These are phyloP conservation scores for Sipha maydis DNA, from an alignment of 2,888 invertebrate species.

Conservation along the genomic window DNA sequence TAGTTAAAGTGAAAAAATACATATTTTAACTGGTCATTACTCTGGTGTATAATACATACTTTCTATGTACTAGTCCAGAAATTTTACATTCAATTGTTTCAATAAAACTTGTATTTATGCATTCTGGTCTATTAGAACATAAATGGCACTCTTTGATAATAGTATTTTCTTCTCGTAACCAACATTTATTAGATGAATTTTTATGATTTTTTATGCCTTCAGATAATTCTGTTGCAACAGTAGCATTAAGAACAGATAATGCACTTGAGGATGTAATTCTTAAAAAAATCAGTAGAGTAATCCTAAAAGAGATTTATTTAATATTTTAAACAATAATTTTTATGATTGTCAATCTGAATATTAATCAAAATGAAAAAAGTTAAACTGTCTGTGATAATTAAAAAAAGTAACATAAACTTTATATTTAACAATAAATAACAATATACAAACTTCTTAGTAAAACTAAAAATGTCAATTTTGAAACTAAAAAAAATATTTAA, in stretches of 20 bases:
- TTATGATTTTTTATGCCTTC: slow-evolving; percentile 13
- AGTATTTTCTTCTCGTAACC: slow-evolving; percentile 77
- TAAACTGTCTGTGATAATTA: background rate
- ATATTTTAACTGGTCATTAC: too few relatives aligned
- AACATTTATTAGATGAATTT: slow-evolving; percentile 69
- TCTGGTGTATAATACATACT: slow-evolving; percentile 68
- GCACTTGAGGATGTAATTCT: slow-evolving; percentile 48
- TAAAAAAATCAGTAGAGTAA: slow-evolving; percentile 46
- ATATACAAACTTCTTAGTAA: too few relatives aligned
- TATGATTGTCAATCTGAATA: background rate
- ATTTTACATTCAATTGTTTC: slow-evolving; percentile 83
- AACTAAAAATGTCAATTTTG: too few relatives aligned
- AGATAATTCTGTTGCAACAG: background rate
- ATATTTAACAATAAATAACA: too few relatives aligned
- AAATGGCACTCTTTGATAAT: slow-evolving; percentile 83
- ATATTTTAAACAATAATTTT: background rate
- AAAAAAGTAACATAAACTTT: background rate
- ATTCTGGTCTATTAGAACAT: slow-evolving; percentile 84
- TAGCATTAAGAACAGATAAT: slow-evolving; percentile 14
- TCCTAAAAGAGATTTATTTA: slow-evolving; percentile 6
- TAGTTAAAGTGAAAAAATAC: too few relatives aligned
- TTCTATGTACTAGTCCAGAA: slow-evolving; percentile 80
- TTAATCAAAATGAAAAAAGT: background rate
- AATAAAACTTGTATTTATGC: slow-evolving; percentile 84
- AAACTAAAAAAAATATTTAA: background rate